phyloP scores from a whole-genome alignment of 2,113 vertebrate genomes.

The Vidua chalybeata region DNA sequence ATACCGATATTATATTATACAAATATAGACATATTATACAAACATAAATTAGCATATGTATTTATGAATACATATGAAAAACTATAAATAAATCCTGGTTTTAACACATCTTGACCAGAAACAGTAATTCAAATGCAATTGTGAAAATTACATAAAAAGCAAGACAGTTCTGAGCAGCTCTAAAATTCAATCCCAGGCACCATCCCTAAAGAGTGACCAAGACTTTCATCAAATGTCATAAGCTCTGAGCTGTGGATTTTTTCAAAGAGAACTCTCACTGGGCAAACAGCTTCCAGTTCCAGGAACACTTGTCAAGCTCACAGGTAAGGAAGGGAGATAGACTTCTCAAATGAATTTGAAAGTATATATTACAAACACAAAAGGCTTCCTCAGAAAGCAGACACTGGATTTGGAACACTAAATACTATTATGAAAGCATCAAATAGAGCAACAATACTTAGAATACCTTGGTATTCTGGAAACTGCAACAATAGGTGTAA shows the following conservation, averaged over 20 bases:
- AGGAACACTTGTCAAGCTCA: background rate
- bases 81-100: background rate
- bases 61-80: background rate
- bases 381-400: slow-evolving; percentile 37
- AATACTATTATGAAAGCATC: background rate
- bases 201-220: slow-evolving; percentile 1
- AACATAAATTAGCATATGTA: background rate
- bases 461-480: slow-evolving; percentile 40
- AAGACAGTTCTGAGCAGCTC: background rate
- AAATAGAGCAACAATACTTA: slow-evolving; percentile 43
- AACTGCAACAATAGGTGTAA: slow-evolving; percentile 14
- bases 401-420: background rate
- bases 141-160: slow-evolving; percentile 18
- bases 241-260: background rate
- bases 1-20: no score
- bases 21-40: background rate
- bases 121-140: slow-evolving; percentile 26
- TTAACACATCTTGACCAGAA: background rate
- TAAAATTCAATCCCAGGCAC: background rate
- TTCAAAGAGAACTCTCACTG: background rate
- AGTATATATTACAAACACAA: background rate
- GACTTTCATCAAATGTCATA: background rate
- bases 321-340: background rate
- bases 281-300: background rate
- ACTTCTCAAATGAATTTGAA: background rate